Base-by-base conservation (phyloP, 1,140 invertebrate species). In the Periplaneta americana region DNA sequence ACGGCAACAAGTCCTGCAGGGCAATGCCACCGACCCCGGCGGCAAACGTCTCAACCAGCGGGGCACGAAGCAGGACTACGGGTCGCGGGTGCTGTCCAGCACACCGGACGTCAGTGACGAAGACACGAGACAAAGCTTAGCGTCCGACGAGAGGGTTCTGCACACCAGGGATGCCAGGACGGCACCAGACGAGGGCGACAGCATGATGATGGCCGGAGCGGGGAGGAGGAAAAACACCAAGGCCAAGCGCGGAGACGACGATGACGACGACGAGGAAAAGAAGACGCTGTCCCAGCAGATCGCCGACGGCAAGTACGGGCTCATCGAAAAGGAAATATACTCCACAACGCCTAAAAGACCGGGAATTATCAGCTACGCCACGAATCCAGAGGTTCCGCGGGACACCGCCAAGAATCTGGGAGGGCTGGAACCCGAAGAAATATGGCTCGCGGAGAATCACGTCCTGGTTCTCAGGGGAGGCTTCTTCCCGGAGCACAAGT, bases 361-460 rank as follows among this genome's bases (percentile, higher is more conserved):
- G 0, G 96, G 96, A 0, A 92, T 97, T 28, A 89, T 97, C 9
- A 96, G 95, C 85, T 97, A 97, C 85, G 90, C 91, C 22, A 87
- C 90, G 0, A 96, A 96, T 85, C 90, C 93, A 0, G 95, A 96
- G 85, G 94, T 95, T 3, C 92, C 94, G 0, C 92, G 93, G 84
- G 95, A 97, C 86, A 95, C 93, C 80, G 89, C 92, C 2, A 91
- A 94, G 80, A 96, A 93, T 87, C 89, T 96, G 5, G 96, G 96
- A 17, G 96, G 96, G 18, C 88, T 97, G 0, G 92, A 94, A 83
- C 92, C 94, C 84, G 93, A 96, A 74, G 96, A 97, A 83, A 96
- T 97, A 83, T 97, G 96, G 95, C 88, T 97, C 74, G 94, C 96
- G 0, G 96, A 97, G 85, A 96, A 96, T 85, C 96, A 97, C 86